Evolutionary conservation across 37 sponge, comb jelly and placozoan species (phyloP).

Genomic region (Bolinopsis microptera): DNA sequence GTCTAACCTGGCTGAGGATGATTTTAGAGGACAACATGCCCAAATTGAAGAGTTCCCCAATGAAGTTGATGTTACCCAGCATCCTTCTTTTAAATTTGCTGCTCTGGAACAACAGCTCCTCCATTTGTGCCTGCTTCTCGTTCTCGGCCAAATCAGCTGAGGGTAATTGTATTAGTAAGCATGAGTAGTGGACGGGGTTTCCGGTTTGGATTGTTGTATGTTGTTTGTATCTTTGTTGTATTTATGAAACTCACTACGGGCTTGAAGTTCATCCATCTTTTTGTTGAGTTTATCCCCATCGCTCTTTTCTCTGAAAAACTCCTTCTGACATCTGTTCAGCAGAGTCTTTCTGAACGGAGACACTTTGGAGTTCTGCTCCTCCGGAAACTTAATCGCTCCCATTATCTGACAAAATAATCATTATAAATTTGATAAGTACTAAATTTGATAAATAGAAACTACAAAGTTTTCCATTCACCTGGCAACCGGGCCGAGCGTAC

Average conservation of each 20-base stretch:
- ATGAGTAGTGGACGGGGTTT: no score
- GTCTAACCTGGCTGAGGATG: slow-evolving; percentile 49
- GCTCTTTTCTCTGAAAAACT: slow-evolving; percentile 54
- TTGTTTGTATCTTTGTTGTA: no score
- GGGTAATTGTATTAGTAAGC: no score
- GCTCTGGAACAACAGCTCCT: slow-evolving; percentile 40
- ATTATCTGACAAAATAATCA: not conserved
- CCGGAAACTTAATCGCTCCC: slow-evolving; percentile 50
- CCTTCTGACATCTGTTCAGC: slow-evolving; percentile 64
- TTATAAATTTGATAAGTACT: no score
- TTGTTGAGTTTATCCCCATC: not conserved
- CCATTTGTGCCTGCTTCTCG: not conserved
- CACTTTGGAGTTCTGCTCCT: slow-evolving; percentile 26
- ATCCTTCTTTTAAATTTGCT: slow-evolving; percentile 44
- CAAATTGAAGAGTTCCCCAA: slow-evolving; percentile 49
- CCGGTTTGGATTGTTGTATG: no score
- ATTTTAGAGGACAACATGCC: slow-evolving; percentile 23
- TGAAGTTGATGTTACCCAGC: slow-evolving; percentile 66
- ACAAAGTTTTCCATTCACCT: no score
- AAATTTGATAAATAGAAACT: no score
- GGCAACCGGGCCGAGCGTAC: no score
- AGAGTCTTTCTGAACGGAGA: slow-evolving; percentile 52
- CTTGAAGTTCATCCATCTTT: not conserved
- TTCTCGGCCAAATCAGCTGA: slow-evolving; percentile 12
- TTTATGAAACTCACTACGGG: slow-evolving; percentile 3